Evolutionary conservation across 2,797 vertebrate genomes (phyloP), one percentile per base, ranked within the genome.

Genomic region (Pangasius larnaudii): DNA sequence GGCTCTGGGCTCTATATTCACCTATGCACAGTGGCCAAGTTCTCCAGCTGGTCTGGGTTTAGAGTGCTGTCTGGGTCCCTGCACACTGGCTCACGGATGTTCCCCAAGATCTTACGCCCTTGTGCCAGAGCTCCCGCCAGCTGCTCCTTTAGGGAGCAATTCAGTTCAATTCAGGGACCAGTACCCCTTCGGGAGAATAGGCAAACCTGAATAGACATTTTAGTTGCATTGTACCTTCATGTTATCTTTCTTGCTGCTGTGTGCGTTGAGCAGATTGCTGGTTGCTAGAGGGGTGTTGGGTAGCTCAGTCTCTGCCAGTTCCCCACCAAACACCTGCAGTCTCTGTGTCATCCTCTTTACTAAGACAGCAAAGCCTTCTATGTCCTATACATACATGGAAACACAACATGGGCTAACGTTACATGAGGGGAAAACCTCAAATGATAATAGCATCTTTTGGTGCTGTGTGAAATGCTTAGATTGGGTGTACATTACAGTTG

Each of bases 1-100:
- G 24, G 27, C 27, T 33, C n/a, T 27, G n/a, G 39, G 19, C 74
- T 49, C 9, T 27, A 56, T 42, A 80, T n/a, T 69, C 86, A 99
- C 98, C 98, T 97, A 92, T 98, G 97, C 84, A 99, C 97, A 0
- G 98, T 99, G 33, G 96, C 97, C 91, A 98, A 95, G 92, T 97
- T 99, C 94, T 99, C 98, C 91, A 97, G 93, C 90, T 99, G 97
- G 87, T 98, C 98, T 92, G 98, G 97, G 95, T 97, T 99, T 93
- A 98, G 95, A 91, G 94, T 96, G 93, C 96, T 96, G 84, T 97
- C 97, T 0, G 96, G 94, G 90, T 98, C 96, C 91, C 93, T 95
- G 46, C 93, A 92, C 79, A 98, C 91, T 0, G 97, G 98, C 90
- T 98, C 97, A 58, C 95, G 96, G 93, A 99, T 98, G 94, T 94